Percentiles rank a stretch among this genome's conserved stretches.
Conservation (phyloP, 2,888 invertebrate genomes). For the Drosophila testacea region DNA sequence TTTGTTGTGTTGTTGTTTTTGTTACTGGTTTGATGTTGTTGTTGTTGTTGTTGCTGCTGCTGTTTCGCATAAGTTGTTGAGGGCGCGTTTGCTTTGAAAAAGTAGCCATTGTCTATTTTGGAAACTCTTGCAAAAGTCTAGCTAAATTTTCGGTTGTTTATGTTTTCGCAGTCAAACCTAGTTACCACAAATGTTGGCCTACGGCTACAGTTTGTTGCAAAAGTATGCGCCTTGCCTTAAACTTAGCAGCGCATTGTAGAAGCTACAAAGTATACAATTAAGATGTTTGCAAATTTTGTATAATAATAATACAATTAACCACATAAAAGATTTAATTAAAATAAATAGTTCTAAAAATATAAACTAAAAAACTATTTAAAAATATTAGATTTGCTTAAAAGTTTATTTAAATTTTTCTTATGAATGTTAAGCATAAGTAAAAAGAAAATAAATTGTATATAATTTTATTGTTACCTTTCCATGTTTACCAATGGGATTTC, state of each 20-base stretch:
- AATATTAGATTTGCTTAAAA: too few relatives aligned
- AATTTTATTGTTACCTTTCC: not conserved
- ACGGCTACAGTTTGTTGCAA: slow-evolving; percentile 39
- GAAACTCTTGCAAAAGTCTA: slow-evolving; percentile 61
- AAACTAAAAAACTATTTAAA: too few relatives aligned
- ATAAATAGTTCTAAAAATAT: too few relatives aligned
- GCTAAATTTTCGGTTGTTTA: slow-evolving; percentile 47
- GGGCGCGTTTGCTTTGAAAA: slow-evolving; percentile 53
- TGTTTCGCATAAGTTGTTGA: slow-evolving; percentile 39
- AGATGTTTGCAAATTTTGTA: not conserved
- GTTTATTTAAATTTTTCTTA: too few relatives aligned
- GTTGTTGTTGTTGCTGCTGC: slow-evolving; percentile 11
- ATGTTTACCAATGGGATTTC: not conserved
- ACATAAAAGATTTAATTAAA: too few relatives aligned
- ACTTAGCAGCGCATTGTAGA: slow-evolving; percentile 2
- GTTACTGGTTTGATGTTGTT: slow-evolving; percentile 10
- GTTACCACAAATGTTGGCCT: slow-evolving; percentile 35
- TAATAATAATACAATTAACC: too few relatives aligned
- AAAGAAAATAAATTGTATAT: too few relatives aligned
- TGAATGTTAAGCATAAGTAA: too few relatives aligned
- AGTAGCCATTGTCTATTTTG: slow-evolving; percentile 70
- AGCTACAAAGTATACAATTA: not conserved
- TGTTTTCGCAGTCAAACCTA: slow-evolving; percentile 46
- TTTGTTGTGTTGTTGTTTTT: slow-evolving; percentile 15
- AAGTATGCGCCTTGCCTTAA: slow-evolving; percentile 32